Conservation (phyloP, 2,888 invertebrate species). For the Agrotis exclamationis region DNA sequence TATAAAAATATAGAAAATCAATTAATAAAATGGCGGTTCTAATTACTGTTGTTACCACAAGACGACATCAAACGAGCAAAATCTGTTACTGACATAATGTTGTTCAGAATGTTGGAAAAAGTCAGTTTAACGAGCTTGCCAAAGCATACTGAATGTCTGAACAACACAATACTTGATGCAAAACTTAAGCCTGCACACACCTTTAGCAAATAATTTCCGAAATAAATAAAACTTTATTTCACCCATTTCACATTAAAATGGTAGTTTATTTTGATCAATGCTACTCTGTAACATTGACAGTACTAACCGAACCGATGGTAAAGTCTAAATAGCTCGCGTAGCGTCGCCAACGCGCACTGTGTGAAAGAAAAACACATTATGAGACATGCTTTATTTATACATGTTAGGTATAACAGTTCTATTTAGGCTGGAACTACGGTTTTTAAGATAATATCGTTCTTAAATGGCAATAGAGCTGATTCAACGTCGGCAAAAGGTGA, state of each 20-base stretch:
- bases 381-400: conserved; percentile 65
- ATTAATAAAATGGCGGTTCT: neutral
- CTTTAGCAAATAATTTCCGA: neutral
- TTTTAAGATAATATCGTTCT: neutral
- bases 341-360: conserved; percentile 69
- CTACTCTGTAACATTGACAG: conserved; percentile 48
- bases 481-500: too few species aligned
- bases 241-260: too few species aligned
- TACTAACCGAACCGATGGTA: conserved; percentile 75
- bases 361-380: conserved; percentile 76
- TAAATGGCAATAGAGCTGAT: neutral
- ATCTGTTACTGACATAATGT: neutral
- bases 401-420: conserved; percentile 41
- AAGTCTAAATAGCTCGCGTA: conserved; percentile 60
- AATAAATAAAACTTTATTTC: neutral
- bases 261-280: conserved; percentile 62
- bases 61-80: neutral
- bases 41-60: neutral
- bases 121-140: too few species aligned
- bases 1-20: too few species aligned
- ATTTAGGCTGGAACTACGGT: conserved; percentile 48
- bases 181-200: neutral
- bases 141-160: neutral
- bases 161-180: neutral
- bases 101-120: too few species aligned